phyloP scores from a whole-genome alignment of 1,140 invertebrate genomes.

The Drosophila pandora region DNA sequence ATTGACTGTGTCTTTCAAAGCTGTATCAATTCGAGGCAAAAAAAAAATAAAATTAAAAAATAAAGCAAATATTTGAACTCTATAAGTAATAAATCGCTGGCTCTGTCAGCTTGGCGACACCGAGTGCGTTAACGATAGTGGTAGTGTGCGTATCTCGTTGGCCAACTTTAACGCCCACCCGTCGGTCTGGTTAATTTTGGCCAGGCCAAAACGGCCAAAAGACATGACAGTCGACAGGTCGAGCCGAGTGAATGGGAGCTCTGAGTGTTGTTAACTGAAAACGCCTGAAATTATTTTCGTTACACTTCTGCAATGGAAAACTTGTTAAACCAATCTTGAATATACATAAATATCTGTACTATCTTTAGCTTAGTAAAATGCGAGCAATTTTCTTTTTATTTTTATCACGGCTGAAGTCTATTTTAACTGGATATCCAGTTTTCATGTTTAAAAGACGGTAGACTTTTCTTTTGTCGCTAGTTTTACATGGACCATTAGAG shows the following conservation, averaged over 20 bases:
- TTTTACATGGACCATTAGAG: background rate
- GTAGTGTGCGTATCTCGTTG: conserved; percentile 47
- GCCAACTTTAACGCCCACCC: conserved; percentile 57
- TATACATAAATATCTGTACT: background rate
- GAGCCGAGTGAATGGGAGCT: conserved; percentile 49
- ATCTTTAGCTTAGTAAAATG: background rate
- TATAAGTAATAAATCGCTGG: conserved; percentile 49
- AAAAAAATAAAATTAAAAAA: conserved; percentile 17
- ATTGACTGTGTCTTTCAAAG: conserved; percentile 49
- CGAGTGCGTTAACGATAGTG: conserved; percentile 28
- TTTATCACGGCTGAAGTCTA: background rate
- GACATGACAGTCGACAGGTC: conserved; percentile 38
- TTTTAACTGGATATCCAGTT: conserved; percentile 16
- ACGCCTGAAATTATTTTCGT: conserved; percentile 11
- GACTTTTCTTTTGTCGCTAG: background rate
- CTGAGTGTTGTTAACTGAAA: conserved; percentile 22
- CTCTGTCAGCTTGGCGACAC: conserved; percentile 47
- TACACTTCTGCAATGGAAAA: conserved; percentile 11
- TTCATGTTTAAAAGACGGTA: conserved; percentile 13
- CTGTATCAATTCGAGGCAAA: conserved; percentile 37
- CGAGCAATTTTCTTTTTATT: background rate
- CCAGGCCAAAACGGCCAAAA: conserved; percentile 16
- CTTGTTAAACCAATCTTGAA: background rate
- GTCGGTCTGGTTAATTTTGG: conserved; percentile 18
- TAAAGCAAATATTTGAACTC: conserved; percentile 33